phyloP scores from a whole-genome alignment of 2,888 invertebrate species.

The Drosophila eohydei region DNA sequence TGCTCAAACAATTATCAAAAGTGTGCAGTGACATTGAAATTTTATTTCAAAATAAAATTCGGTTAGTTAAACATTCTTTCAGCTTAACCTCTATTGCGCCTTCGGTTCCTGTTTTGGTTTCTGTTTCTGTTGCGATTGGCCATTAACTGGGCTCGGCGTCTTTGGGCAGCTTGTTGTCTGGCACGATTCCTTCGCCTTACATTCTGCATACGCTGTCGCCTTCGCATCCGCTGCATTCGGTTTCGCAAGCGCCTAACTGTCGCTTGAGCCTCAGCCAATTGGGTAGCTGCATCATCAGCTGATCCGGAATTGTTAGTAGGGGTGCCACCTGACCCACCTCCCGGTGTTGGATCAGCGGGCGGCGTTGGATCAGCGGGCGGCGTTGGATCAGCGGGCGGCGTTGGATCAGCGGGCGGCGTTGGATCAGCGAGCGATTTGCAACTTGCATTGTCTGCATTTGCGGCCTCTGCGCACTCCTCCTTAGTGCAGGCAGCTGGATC shows the following conservation, averaged over 20 bases:
- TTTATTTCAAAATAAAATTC: neutral
- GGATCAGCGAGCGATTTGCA: neutral
- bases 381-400: too few relatives aligned
- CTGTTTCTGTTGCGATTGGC: neutral
- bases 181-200: neutral
- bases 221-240: neutral
- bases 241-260: neutral
- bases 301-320: neutral
- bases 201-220: neutral
- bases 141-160: neutral
- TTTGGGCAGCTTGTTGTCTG: neutral
- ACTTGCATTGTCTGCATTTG: neutral
- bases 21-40: neutral
- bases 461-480: neutral
- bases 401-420: neutral
- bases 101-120: too few relatives aligned
- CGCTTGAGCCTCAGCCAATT: conserved; percentile 1
- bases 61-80: neutral
- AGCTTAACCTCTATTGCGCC: too few relatives aligned
- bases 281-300: neutral
- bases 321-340: neutral
- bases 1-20: neutral
- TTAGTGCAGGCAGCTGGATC: neutral
- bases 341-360: too few relatives aligned
- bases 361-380: neutral